A percentile compares a stretch with the other conserved stretches of the same genome.
These are phyloP conservation scores for Cryptoprocta ferox DNA, from an alignment of 2,797 vertebrate genomes.

Conservation along the genomic window DNA sequence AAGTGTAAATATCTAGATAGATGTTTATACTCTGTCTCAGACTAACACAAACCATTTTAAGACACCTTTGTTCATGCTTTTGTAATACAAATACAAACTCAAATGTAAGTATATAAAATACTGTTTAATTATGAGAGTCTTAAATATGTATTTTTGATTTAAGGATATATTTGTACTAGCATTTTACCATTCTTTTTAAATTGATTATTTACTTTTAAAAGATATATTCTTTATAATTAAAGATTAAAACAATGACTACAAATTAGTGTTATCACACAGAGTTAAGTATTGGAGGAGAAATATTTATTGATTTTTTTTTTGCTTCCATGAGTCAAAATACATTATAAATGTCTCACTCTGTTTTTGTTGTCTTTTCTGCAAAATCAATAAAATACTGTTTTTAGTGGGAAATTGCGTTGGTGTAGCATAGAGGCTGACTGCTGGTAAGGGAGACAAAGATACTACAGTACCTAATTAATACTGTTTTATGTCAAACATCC, in stretches of 20 bases:
- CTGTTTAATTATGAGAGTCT: neutral
- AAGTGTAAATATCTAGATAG: neutral
- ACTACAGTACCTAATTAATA: neutral
- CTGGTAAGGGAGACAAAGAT: neutral
- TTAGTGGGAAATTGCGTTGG: neutral
- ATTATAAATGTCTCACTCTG: neutral
- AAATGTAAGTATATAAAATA: neutral
- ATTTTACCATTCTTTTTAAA: neutral
- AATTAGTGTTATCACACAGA: neutral
- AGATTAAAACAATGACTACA: neutral
- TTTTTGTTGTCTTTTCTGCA: neutral
- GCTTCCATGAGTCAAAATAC: neutral
- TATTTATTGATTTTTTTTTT: neutral
- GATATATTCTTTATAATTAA: neutral
- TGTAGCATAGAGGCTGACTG: neutral
- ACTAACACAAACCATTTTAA: neutral
- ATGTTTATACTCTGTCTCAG: neutral
- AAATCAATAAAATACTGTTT: neutral
- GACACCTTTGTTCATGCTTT: neutral
- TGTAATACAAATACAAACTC: neutral
- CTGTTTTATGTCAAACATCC: neutral
- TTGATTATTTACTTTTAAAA: neutral
- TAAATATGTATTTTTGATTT: neutral
- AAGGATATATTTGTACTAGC: neutral
- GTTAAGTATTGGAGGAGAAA: neutral